These are phyloP conservation scores for Drosophila parabipectinata DNA, from an alignment of 1,140 invertebrate genomes.

Conservation along the genomic window DNA sequence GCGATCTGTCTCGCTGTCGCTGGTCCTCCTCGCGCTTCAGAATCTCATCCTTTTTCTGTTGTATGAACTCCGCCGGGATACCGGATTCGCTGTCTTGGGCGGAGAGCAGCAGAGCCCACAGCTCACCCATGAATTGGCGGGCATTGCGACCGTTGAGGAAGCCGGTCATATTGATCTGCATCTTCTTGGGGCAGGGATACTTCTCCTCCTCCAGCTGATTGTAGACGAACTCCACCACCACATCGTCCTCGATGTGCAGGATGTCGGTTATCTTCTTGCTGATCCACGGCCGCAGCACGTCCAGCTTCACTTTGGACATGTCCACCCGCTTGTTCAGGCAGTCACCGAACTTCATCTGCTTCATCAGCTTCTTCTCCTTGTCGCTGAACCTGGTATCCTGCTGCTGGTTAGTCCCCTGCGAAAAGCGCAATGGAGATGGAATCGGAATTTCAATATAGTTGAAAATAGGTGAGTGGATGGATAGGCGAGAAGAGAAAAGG, in stretches of 20 bases:
- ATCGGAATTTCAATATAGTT: neutral
- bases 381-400: conserved; percentile 99
- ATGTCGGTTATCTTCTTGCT: conserved; percentile 97
- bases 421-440: neutral
- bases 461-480: neutral
- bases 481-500: neutral
- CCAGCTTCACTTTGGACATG: conserved; percentile 98
- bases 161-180: conserved; percentile 99
- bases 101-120: conserved; percentile 97
- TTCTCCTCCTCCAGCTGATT: conserved; percentile 97
- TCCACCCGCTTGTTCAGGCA: conserved; percentile 96
- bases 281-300: conserved; percentile 99
- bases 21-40: conserved; percentile 89
- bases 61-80: conserved; percentile 96
- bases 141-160: conserved; percentile 99
- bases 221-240: conserved; percentile 99
- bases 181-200: conserved; percentile 98
- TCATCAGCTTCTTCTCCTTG: conserved; percentile 99
- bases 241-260: conserved; percentile 98
- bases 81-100: conserved; percentile 97
- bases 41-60: conserved; percentile 98
- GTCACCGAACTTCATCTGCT: conserved; percentile 99
- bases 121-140: conserved; percentile 97
- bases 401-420: conserved; percentile 97
- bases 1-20: conserved; percentile 61